These are phyloP conservation scores for Ophion ellenae DNA, from an alignment of 2,888 invertebrate genomes.

Conservation along the genomic window DNA sequence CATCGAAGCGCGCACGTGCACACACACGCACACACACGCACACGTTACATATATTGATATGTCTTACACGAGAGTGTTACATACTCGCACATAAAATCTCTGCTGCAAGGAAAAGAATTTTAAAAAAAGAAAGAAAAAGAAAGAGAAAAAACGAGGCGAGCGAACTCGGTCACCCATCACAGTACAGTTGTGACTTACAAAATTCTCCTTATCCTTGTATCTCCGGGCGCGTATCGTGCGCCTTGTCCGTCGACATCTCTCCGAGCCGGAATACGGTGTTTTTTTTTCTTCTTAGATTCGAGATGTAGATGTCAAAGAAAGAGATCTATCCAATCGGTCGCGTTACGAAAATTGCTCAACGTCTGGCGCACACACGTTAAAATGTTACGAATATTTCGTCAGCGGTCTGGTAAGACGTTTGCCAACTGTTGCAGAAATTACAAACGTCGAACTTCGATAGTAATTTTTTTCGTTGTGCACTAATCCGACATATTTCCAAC, in stretches of 20 bases:
- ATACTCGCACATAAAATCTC: constrained; percentile 31
- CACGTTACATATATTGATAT: constrained; percentile 49
- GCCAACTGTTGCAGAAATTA: neutral
- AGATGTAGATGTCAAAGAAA: constrained; percentile 48
- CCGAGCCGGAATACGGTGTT: constrained; percentile 9
- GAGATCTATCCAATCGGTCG: neutral
- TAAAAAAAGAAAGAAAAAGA: constrained; percentile 1
- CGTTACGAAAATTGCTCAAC: constrained; percentile 5
- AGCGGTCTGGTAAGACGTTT: neutral
- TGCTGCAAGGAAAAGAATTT: neutral
- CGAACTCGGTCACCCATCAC: constrained; percentile 45
- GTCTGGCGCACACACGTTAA: neutral
- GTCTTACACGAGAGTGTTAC: constrained; percentile 52
- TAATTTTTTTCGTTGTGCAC: neutral
- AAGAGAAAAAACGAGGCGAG: constrained; percentile 14
- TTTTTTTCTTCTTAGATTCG: constrained; percentile 16
- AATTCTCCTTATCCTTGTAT: constrained; percentile 54
- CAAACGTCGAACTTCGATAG: neutral
- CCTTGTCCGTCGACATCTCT: constrained; percentile 43
- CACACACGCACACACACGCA: neutral
- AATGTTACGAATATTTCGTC: constrained; percentile 5
- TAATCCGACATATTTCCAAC: neutral
- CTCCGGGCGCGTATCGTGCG: constrained; percentile 28
- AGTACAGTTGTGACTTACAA: constrained; percentile 48
- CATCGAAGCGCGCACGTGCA: constrained; percentile 23